A percentile compares a stretch with the other conserved stretches of the same genome.
Conservation (phyloP, 1,140 invertebrate genomes). For the Panulirus ornatus region DNA sequence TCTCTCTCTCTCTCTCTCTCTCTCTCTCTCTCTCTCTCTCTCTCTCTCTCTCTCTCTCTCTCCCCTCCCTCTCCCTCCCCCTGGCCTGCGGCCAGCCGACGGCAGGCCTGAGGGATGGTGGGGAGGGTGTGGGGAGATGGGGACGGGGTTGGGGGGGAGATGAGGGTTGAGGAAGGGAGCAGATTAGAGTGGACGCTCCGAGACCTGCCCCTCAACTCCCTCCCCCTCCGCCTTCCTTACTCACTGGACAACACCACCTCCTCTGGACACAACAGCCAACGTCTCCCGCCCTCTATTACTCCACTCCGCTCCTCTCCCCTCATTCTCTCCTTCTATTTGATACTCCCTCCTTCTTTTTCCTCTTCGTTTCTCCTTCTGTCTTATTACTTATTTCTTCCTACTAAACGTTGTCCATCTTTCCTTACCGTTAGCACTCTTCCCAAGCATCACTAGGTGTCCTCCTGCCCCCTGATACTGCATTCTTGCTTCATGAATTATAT, state of each 20-base stretch:
- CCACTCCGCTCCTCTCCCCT: background rate
- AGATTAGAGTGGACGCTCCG: background rate
- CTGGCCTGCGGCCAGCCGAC: background rate
- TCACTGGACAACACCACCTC: background rate
- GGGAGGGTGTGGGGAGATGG: background rate
- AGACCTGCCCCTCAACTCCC: background rate
- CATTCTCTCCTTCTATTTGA: background rate
- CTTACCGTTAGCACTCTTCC: too few relatives aligned
- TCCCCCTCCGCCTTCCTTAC: background rate
- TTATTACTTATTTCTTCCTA: background rate
- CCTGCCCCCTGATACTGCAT: too few relatives aligned
- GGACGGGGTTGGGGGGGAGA: background rate
- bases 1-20: background rate
- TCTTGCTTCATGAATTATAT: too few relatives aligned
- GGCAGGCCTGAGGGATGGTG: background rate
- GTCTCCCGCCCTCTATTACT: background rate
- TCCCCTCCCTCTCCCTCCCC: slow-evolving; percentile 19
- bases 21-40: background rate
- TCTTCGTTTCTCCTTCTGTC: background rate
- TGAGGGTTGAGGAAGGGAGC: background rate
- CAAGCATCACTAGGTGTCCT: too few relatives aligned
- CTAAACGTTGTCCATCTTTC: background rate
- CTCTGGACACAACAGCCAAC: too few relatives aligned
- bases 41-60: slow-evolving; percentile 13
- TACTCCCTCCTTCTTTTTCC: background rate